Percentiles rank a stretch among this genome's conserved stretches.
Conservation (phyloP, 2,113 vertebrate species). For the Philantomba maxwellii region DNA sequence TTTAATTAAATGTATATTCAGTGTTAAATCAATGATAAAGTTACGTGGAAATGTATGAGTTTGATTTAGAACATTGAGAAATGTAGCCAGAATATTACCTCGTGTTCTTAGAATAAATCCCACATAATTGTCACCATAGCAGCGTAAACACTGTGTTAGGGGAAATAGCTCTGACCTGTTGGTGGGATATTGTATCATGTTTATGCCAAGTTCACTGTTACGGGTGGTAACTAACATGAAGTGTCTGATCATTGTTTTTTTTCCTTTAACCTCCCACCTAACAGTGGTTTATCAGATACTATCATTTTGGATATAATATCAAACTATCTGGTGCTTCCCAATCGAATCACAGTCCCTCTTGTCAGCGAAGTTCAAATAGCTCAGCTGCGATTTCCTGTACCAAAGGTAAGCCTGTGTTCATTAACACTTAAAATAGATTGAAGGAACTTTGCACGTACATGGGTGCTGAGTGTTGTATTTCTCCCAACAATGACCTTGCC, state of each 20-base stretch:
- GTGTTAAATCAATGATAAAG: not conserved
- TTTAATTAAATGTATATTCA: not conserved
- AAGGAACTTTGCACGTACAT: rapidly evolving
- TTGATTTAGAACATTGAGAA: not conserved
- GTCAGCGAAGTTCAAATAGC: conserved; percentile 89
- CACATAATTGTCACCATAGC: not conserved
- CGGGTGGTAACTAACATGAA: too few relatives aligned
- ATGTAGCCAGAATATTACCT: not conserved
- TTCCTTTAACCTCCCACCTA: conserved; percentile 35
- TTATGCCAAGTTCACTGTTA: not conserved
- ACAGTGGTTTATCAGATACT: conserved; percentile 91
- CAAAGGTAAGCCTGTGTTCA: conserved; percentile 83
- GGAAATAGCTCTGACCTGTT: too few relatives aligned
- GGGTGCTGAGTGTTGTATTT: not conserved
- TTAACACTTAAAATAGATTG: not conserved
- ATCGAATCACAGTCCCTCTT: conserved; percentile 92
- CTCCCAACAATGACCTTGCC: not conserved
- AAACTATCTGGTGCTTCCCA: conserved; percentile 92
- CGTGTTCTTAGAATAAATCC: not conserved
- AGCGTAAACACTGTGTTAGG: not conserved
- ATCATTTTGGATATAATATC: conserved; percentile 94
- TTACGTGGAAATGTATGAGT: not conserved
- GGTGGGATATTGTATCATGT: rapidly evolving
- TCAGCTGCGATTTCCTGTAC: conserved; percentile 90
- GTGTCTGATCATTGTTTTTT: not conserved